A percentile compares a stretch with the other conserved stretches of the same genome.
phyloP scores from a whole-genome alignment of 2,797 vertebrate species.

The Etheostoma nigrum region DNA sequence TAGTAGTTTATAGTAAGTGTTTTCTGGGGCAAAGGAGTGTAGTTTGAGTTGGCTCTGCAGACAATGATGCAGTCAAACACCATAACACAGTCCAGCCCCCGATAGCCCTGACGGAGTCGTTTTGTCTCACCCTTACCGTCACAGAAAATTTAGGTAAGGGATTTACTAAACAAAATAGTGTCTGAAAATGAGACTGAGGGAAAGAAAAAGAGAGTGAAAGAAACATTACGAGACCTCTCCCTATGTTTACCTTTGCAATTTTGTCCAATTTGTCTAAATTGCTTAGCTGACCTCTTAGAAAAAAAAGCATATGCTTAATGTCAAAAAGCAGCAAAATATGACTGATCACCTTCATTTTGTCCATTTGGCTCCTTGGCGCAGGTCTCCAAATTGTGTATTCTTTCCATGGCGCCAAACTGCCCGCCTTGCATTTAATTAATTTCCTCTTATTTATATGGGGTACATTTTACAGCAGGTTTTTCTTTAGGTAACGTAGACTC shows the following conservation, averaged over 20 bases:
- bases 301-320: slow-evolving; percentile 90
- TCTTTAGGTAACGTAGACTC: slow-evolving; percentile 84
- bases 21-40: slow-evolving; percentile 33
- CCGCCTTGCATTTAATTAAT: slow-evolving; percentile 93
- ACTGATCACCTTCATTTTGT: slow-evolving; percentile 93
- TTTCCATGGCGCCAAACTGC: slow-evolving; percentile 91
- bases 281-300: slow-evolving; percentile 87
- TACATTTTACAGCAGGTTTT: slow-evolving; percentile 78
- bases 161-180: slow-evolving; percentile 76
- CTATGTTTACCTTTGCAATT: slow-evolving; percentile 91
- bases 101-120: slow-evolving; percentile 61
- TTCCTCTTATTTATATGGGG: slow-evolving; percentile 89
- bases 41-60: slow-evolving; percentile 53
- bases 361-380: slow-evolving; percentile 88
- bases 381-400: slow-evolving; percentile 90
- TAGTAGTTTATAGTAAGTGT: slow-evolving; percentile 34
- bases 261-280: slow-evolving; percentile 92
- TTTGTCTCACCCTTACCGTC: slow-evolving; percentile 64
- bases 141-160: slow-evolving; percentile 78
- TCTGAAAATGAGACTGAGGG: slow-evolving; percentile 66
- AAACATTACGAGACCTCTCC: slow-evolving; percentile 83
- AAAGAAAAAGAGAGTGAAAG: slow-evolving; percentile 70
- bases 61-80: slow-evolving; percentile 50
- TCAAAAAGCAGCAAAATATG: slow-evolving; percentile 91
- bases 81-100: slow-evolving; percentile 49